phyloP scores from a whole-genome alignment of 2,888 invertebrate species.

The Galerucella pusilla region DNA sequence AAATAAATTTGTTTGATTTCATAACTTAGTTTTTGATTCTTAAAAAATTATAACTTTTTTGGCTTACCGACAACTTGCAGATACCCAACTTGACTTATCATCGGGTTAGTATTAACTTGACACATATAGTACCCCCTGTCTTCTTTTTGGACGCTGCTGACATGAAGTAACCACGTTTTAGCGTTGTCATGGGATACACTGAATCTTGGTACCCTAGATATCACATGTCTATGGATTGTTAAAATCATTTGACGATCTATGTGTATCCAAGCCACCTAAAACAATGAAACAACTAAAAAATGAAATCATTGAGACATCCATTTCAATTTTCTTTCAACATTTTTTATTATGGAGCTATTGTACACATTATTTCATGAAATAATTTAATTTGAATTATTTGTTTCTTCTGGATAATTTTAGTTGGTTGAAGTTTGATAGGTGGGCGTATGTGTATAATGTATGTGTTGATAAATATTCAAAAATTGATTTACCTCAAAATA shows the following conservation, averaged over 20 bases:
- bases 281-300: background rate
- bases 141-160: conserved; percentile 90
- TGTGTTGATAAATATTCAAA: background rate
- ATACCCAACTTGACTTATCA: conserved; percentile 95
- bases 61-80: conserved; percentile 91
- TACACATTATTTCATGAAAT: too few species aligned
- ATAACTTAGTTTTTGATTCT: background rate
- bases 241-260: conserved; percentile 94
- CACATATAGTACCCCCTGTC: conserved; percentile 93
- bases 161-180: conserved; percentile 91
- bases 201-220: conserved; percentile 90
- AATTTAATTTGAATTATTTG: background rate
- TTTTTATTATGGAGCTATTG: too few species aligned
- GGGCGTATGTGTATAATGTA: background rate
- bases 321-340: too few species aligned
- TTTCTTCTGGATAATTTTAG: background rate
- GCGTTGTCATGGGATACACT: conserved; percentile 92
- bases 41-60: background rate
- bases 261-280: conserved; percentile 93
- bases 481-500: background rate
- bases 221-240: conserved; percentile 92
- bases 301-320: too few species aligned
- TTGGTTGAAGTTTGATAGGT: background rate
- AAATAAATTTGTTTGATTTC: too few species aligned
- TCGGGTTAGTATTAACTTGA: conserved; percentile 91